A percentile compares a stretch with the other conserved stretches of the same genome.
phyloP scores from a whole-genome alignment of 2,113 vertebrate species.

The Petaurus breviceps region DNA sequence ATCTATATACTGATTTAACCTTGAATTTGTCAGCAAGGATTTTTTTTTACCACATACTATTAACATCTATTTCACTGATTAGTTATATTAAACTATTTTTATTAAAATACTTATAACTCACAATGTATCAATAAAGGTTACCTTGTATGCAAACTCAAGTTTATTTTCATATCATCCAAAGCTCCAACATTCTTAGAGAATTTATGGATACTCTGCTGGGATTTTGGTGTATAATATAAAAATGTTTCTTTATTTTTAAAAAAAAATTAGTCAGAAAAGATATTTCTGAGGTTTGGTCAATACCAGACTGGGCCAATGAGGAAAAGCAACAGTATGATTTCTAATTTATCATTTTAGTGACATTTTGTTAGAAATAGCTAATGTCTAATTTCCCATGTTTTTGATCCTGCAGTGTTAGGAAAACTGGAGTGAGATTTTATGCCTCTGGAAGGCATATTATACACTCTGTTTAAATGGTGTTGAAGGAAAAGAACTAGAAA shows the following conservation, averaged over 20 bases:
- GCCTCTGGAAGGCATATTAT: conserved; percentile 6
- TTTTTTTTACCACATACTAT: background rate
- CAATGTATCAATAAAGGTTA: background rate
- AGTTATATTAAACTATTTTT: conserved; percentile 2
- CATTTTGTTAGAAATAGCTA: background rate
- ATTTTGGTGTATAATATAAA: conserved; percentile 11
- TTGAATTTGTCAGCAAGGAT: conserved; percentile 20
- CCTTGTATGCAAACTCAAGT: background rate
- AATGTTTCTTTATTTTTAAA: conserved; percentile 9
- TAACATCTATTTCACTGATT: background rate
- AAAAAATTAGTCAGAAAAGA: conserved; percentile 24
- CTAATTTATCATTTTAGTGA: conserved; percentile 21
- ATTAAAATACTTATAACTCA: conserved; percentile 12
- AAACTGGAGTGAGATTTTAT: conserved; percentile 7
- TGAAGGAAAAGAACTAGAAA: conserved; percentile 23
- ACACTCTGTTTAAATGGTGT: conserved; percentile 13
- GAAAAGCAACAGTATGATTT: background rate
- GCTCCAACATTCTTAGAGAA: background rate
- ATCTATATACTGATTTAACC: background rate
- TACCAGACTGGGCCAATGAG: background rate
- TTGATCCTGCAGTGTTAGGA: background rate
- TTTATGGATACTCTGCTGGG: background rate
- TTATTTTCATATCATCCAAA: background rate
- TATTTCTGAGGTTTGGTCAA: conserved; percentile 23
- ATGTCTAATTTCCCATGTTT: conserved; percentile 14